These are phyloP conservation scores for Myrmecophaga tridactyla DNA, from an alignment of 2,113 vertebrate genomes.

Conservation along the genomic window DNA sequence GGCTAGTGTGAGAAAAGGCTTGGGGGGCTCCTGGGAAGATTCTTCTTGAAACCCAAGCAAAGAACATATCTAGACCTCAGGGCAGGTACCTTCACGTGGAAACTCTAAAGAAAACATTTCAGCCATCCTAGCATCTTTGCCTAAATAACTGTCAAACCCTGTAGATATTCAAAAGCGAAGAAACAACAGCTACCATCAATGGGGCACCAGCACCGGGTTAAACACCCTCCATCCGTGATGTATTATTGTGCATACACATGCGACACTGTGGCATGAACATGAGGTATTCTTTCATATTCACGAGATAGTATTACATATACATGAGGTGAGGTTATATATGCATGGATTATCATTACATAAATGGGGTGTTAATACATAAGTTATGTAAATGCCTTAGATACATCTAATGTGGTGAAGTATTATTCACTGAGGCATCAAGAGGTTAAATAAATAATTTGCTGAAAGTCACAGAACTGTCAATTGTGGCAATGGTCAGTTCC, in stretches of 20 bases:
- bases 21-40: not conserved
- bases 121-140: not conserved
- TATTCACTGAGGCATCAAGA: not conserved
- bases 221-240: not conserved
- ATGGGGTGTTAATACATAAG: not conserved
- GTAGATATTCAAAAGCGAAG: not conserved
- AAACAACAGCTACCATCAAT: not conserved
- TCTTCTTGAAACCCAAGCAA: not conserved
- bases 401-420: not conserved
- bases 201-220: not conserved
- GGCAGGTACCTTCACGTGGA: not conserved
- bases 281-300: not conserved
- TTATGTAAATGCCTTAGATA: not conserved
- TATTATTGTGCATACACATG: not conserved
- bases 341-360: not conserved
- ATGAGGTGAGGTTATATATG: not conserved
- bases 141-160: not conserved
- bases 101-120: not conserved
- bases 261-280: not conserved
- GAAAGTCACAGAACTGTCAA: not conserved
- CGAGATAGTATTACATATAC: not conserved
- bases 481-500: not conserved
- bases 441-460: not conserved
- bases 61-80: not conserved
- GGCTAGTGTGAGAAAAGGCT: not conserved